These are phyloP conservation scores for Cygnus olor DNA, from an alignment of 2,797 vertebrate species.

Conservation along the genomic window DNA sequence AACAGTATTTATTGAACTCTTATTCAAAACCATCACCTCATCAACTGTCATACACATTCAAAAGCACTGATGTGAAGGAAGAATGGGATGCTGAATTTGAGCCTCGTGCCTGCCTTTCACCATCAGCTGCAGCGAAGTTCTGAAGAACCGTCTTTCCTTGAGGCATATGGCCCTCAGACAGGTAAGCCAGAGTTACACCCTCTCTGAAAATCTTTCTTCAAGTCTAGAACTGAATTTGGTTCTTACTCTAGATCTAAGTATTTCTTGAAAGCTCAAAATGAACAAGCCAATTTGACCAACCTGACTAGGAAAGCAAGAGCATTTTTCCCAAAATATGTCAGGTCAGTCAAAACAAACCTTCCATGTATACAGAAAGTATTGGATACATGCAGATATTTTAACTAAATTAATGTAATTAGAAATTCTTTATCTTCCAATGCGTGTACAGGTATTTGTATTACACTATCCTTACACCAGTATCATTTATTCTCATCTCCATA, in stretches of 20 bases:
- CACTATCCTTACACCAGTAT: neutral
- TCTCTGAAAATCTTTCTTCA: neutral
- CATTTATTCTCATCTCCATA: neutral
- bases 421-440: neutral
- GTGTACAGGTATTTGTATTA: neutral
- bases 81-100: neutral
- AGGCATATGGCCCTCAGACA: neutral
- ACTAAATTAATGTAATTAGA: neutral
- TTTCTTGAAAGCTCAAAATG: neutral
- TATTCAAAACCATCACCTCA: neutral
- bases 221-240: neutral
- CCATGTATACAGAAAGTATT: rapidly evolving
- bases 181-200: neutral
- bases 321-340: neutral
- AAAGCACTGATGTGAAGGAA: slow-evolving; percentile 8
- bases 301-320: neutral
- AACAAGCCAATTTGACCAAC: neutral
- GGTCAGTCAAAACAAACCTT: neutral
- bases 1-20: slow-evolving; percentile 6
- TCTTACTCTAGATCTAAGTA: neutral
- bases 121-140: neutral
- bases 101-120: neutral
- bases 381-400: neutral
- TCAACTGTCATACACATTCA: neutral
- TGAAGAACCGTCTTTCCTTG: neutral